phyloP scores from a whole-genome alignment of 2,888 invertebrate species.

The Cephus spinipes region DNA sequence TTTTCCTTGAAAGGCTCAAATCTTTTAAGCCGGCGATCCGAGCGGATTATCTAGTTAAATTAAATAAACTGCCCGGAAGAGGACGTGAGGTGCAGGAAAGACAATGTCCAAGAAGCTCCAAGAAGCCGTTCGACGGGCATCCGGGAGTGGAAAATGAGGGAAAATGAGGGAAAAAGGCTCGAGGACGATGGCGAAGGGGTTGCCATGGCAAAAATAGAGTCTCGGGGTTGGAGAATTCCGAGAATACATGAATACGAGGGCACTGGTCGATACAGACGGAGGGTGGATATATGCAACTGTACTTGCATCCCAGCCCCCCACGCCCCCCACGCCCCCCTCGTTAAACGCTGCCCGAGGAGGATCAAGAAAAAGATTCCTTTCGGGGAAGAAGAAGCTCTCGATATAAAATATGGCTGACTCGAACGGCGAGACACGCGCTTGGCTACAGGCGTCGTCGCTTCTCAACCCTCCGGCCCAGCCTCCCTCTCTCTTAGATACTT shows the following conservation, averaged over 20 bases:
- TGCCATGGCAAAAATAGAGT: too few relatives aligned
- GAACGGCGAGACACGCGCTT: constrained; percentile 14
- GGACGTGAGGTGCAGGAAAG: background rate
- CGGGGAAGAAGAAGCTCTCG: constrained; percentile 1
- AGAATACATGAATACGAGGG: constrained; percentile 20
- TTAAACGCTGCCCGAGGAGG: background rate
- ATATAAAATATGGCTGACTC: constrained; percentile 20
- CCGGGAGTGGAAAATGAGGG: too few relatives aligned
- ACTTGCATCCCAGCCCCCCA: background rate
- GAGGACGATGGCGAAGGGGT: too few relatives aligned
- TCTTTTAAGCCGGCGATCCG: constrained; percentile 15
- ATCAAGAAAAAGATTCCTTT: constrained; percentile 18
- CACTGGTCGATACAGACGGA: background rate
- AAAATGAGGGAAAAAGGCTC: too few relatives aligned
- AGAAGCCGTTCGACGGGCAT: background rate
- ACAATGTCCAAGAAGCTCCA: background rate
- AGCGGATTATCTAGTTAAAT: constrained; percentile 21
- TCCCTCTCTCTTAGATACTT: background rate
- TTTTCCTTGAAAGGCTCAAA: constrained; percentile 24
- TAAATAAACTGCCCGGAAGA: constrained; percentile 15
- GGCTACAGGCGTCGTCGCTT: background rate
- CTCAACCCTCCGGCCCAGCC: background rate
- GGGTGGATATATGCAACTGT: background rate
- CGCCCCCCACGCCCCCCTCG: too few relatives aligned
- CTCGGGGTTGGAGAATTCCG: constrained; percentile 20